Conservation (phyloP, 2,113 vertebrate genomes). For the Pandion haliaetus region DNA sequence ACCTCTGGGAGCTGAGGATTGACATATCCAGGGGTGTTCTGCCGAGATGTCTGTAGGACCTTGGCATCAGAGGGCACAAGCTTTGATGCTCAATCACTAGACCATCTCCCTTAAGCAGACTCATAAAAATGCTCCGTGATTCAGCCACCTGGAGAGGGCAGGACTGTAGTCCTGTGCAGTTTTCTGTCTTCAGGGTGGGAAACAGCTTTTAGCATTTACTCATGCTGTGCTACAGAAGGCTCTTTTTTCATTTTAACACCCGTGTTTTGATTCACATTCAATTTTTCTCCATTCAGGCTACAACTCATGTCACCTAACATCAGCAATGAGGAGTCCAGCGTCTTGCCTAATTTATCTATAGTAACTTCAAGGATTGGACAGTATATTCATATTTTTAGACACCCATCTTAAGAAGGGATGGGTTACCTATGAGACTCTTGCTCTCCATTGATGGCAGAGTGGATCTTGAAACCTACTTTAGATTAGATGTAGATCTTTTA, state of each 20-base stretch:
- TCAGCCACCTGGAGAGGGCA: background rate
- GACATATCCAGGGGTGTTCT: background rate
- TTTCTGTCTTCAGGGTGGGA: background rate
- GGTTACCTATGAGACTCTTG: background rate
- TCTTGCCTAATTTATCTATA: background rate
- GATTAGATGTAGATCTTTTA: background rate
- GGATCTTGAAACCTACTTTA: background rate
- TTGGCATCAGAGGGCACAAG: background rate
- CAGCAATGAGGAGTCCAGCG: background rate
- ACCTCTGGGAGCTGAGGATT: background rate
- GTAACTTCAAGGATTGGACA: background rate
- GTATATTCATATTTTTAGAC: background rate
- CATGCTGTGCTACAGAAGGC: background rate
- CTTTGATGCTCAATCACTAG: background rate
- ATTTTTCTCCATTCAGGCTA: background rate
- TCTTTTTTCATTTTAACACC: background rate
- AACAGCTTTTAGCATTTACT: background rate
- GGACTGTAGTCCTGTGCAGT: too few species aligned
- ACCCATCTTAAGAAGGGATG: background rate
- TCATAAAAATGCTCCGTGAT: background rate
- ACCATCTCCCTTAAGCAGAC: background rate
- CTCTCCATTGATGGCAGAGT: background rate
- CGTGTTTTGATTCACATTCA: background rate
- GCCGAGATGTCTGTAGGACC: background rate
- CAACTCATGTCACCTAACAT: background rate